Evolutionary conservation across 2,797 vertebrate genomes (phyloP), one percentile per base, ranked within the genome.

Genomic region (Sciurus carolinensis): DNA sequence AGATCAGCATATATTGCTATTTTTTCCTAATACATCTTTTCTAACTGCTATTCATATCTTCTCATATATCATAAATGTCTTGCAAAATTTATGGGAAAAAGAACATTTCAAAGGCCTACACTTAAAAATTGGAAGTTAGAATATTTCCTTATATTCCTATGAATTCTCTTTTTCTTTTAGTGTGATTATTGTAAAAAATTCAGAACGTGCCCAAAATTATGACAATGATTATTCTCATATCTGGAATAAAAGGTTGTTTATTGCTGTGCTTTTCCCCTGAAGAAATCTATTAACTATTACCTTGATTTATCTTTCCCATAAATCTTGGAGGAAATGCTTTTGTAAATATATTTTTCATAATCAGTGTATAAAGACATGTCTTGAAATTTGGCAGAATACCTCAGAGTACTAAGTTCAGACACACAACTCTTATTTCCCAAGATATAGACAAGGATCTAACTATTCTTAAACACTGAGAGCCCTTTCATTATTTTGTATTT

Each of bases 331-430:
- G 95, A 94, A 3, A 72, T 94, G 69, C 67, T 83, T 97, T 97
- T 64, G 85, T 79, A 88, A 98, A 97, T 92, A 98, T 28, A 64
- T 67, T 97, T 97, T 71, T 97, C 79, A 96, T 98, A 98, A 97
- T 98, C 95, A 95, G 33, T 92, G 4, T 79, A 2, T 96, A 73
- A 96, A 98, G 94, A 97, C 89, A 71, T 94, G 11, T 87, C 87
- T 42, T 94, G 64, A 97, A 67, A 91, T 86, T 94, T 97, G 91
- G 30, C 18, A 52, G 44, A 95, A 77, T 95, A 91, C 24, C 75
- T 94, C 71, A 95, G 3, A 89, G 26, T 22, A 86, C 77, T 94
- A 69, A 95, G 64, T 84, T 96, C 86, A 96, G 73, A 94, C 0
- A 92, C 0, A 7, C 79, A 72, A 86, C 54, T 95, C 76, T 94